A percentile compares a stretch with the other conserved stretches of the same genome.
phyloP scores from a whole-genome alignment of 2,113 vertebrate species.

The Laticauda laticaudata region DNA sequence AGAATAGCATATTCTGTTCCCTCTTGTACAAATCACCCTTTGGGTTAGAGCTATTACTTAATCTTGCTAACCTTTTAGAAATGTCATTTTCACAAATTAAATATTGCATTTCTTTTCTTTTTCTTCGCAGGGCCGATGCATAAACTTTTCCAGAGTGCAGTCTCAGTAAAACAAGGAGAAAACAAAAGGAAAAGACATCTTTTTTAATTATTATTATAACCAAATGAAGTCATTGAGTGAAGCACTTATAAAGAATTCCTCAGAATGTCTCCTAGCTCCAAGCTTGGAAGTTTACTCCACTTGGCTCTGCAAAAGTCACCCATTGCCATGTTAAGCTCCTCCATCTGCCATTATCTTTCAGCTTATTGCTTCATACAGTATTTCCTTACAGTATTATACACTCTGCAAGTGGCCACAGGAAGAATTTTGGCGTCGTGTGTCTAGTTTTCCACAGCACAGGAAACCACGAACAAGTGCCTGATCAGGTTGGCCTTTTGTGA shows the following conservation, averaged over 20 bases:
- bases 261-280: slow-evolving; percentile 41
- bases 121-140: slow-evolving; percentile 84
- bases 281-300: slow-evolving; percentile 40
- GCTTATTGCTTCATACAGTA: slow-evolving; percentile 8
- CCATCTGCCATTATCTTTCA: slow-evolving; percentile 20
- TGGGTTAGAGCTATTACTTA: background rate
- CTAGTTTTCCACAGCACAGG: background rate
- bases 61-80: background rate
- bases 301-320: slow-evolving; percentile 30
- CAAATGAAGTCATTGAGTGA: slow-evolving; percentile 41
- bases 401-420: background rate
- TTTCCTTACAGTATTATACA: slow-evolving; percentile 2
- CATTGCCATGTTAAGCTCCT: slow-evolving; percentile 30
- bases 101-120: slow-evolving; percentile 23
- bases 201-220: slow-evolving; percentile 17
- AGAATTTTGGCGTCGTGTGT: slow-evolving; percentile 5
- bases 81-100: slow-evolving; percentile 41
- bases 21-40: too few species aligned
- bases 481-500: slow-evolving; percentile 29
- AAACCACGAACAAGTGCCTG: slow-evolving; percentile 9
- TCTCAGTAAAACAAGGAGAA: slow-evolving; percentile 68
- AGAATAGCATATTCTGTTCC: background rate
- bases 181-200: slow-evolving; percentile 34
- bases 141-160: slow-evolving; percentile 86
- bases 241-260: slow-evolving; percentile 46